These are phyloP conservation scores for Ceyx margarethae DNA, from an alignment of 2,113 vertebrate genomes.

Conservation along the genomic window DNA sequence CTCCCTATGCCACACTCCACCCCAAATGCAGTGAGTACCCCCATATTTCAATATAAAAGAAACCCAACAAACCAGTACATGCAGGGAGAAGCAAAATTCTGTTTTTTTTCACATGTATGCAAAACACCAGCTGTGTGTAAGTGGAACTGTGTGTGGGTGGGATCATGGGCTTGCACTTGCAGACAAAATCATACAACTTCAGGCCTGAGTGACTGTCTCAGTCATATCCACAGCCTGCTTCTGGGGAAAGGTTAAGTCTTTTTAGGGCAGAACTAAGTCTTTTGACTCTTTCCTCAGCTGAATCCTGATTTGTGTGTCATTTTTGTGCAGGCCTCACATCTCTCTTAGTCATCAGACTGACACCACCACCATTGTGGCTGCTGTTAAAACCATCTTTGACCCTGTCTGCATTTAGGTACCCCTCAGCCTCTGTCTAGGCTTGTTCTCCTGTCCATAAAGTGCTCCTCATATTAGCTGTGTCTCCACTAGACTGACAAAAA, in stretches of 20 bases:
- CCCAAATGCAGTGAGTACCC: neutral
- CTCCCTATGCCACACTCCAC: neutral
- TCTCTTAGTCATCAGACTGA: neutral
- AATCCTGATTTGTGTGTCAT: neutral
- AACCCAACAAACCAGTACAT: neutral
- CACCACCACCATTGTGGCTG: neutral
- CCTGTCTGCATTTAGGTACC: accelerated
- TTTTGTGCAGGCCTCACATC: neutral
- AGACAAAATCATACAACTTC: neutral
- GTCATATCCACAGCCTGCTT: neutral
- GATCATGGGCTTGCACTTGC: slow-evolving; percentile 21
- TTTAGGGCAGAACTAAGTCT: neutral
- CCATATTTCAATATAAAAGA: neutral
- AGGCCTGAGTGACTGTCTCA: neutral
- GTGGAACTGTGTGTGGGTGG: slow-evolving; percentile 55
- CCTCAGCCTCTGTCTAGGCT: neutral
- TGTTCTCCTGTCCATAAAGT: neutral
- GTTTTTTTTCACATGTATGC: neutral
- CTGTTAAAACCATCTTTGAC: neutral
- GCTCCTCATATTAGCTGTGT: neutral
- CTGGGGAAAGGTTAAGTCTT: neutral
- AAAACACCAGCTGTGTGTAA: slow-evolving; percentile 61
- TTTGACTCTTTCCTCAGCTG: neutral
- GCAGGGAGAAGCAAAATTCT: neutral
- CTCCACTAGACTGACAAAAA: neutral